Conservation (phyloP, 2,113 vertebrate genomes). For the Phylloscopus trochiloides region DNA sequence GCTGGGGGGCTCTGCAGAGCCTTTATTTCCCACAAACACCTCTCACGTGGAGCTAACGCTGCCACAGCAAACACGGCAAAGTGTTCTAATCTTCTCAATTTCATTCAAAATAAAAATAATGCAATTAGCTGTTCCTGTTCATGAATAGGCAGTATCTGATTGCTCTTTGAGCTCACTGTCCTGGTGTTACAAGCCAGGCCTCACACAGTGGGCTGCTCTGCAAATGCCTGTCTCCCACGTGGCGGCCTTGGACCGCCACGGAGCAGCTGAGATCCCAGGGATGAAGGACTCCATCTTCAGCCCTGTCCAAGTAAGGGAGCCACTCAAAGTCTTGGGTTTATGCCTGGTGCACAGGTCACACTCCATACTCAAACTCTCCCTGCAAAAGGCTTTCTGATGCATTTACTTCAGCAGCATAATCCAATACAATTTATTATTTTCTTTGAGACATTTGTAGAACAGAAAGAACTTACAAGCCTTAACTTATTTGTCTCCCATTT, state of each 20-base stretch:
- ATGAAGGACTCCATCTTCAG: not conserved
- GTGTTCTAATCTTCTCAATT: not conserved
- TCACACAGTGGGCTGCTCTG: not conserved
- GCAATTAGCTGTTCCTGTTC: not conserved
- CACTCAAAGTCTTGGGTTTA: not conserved
- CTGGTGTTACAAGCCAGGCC: not conserved
- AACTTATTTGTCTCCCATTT: not conserved
- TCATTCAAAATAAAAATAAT: not conserved
- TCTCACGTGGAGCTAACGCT: not conserved
- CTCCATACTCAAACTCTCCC: not conserved
- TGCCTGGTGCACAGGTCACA: not conserved
- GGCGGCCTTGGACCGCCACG: fast-evolving
- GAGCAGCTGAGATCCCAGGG: not conserved
- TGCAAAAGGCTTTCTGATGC: not conserved
- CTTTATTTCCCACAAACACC: not conserved
- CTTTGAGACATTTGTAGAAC: not conserved
- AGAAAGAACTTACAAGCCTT: not conserved
- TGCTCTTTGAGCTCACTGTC: not conserved
- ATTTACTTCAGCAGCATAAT: not conserved
- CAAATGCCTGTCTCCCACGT: not conserved
- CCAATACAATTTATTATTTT: not conserved
- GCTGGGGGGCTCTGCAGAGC: not conserved
- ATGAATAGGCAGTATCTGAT: not conserved
- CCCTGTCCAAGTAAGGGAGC: fast-evolving
- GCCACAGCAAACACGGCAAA: not conserved